Conservation (phyloP, 2,888 invertebrate genomes). For the Isotomurus palustris region DNA sequence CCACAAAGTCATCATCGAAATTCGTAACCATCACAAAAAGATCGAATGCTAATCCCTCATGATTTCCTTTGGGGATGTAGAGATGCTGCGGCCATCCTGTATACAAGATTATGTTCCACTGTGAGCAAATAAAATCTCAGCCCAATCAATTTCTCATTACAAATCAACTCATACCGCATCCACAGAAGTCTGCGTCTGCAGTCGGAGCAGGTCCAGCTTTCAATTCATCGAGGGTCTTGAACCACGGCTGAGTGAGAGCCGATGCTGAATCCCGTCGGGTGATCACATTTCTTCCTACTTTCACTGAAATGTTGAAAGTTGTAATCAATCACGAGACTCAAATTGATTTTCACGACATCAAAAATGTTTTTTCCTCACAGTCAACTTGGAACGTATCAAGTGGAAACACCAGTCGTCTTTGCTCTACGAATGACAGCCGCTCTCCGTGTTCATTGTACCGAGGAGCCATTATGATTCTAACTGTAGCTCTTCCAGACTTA, state of each 20-base stretch:
- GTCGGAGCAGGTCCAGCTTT: conserved; percentile 9
- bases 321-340: background rate
- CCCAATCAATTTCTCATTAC: background rate
- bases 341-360: background rate
- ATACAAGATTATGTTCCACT: background rate
- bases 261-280: conserved; percentile 8
- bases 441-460: conserved; percentile 26
- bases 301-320: conserved; percentile 9
- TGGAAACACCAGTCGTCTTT: conserved; percentile 22
- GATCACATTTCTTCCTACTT: conserved; percentile 22
- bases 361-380: conserved; percentile 6
- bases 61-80: conserved; percentile 67
- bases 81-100: conserved; percentile 77
- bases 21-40: conserved; percentile 39
- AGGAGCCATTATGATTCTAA: conserved; percentile 33
- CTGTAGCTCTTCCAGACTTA: conserved; percentile 21
- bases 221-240: conserved; percentile 4
- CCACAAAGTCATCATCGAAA: conserved; percentile 26
- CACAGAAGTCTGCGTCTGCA: conserved; percentile 20
- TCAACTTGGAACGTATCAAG: conserved; percentile 27
- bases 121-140: background rate
- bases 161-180: conserved; percentile 16
- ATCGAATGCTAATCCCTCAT: conserved; percentile 53
- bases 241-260: conserved; percentile 19
- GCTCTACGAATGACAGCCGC: conserved; percentile 12